Evolutionary conservation across 2,113 vertebrate species (phyloP), one percentile per base, ranked within the genome.

Genomic region (Himantopus leucocephalus): DNA sequence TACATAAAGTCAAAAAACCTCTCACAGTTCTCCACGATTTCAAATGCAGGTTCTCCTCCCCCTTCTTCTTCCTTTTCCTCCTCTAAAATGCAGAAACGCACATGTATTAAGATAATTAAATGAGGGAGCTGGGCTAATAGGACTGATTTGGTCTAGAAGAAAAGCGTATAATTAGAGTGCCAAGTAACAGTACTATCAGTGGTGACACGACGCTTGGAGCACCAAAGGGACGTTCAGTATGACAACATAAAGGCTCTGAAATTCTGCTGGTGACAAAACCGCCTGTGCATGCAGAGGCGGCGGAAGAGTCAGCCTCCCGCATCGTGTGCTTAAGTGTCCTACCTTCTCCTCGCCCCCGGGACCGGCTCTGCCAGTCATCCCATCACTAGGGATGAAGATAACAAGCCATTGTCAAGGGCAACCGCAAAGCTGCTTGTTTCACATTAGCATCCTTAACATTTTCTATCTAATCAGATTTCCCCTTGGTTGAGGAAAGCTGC

Each of bases 381-480:
- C 93, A 32, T 64, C 76, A 75, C 67, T 37, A 58, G 67, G 63
- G 79, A 79, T 32, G 56, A 50, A 85, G 92, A 84, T 29, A 85
- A 62, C 45, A 82, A 95, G 29, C 35, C 52, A 93, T 35, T 66
- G 80, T 48, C 79, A 96, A 55, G 92, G 92, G 88, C 88, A 95
- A 74, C 32, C 27, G 32, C 34, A 67, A 53, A 50, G 78, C 43
- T 79, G 27, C 59, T 95, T 92, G 29, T 59, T 90, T 73, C 52
- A 79, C 45, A 72, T 95, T 90, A 78, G 52, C 21, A 32, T 67
- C 78, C 72, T 87, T 92, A 78, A 84, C 59, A 68, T 86, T 71
- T 94, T 88, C 45, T 80, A 85, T 55, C 82, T 58, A 72, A 85
- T 72, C 91, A 81, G 85, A 73, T 96, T 97, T 96, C 87, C 75